Evolutionary conservation across 2,888 invertebrate species (phyloP), one percentile per base, ranked within the genome.

Genomic region (Clistopyga incitator): DNA sequence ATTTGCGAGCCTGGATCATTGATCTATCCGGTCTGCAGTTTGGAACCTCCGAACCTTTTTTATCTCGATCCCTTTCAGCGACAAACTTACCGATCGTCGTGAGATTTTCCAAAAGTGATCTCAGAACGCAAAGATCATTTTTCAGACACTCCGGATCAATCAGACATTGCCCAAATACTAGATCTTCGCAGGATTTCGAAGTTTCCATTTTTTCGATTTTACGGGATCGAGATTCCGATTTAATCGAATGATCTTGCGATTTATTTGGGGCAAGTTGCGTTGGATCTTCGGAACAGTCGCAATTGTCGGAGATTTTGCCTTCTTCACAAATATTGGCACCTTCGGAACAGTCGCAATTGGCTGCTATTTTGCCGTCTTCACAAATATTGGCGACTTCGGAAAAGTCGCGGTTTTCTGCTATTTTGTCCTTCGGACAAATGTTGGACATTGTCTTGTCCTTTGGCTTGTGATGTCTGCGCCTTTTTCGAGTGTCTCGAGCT

Each of bases 1-100:
- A 38, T n/a, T 34, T 38, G 18, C 8, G 61, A 61, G 1, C 18
- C 18, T 18, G 18, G 64, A 64, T 64, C 64, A 64, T 64, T n/a
- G 64, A n/a, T 38, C 6, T 11, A 38, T 20, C 20, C 42, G n/a
- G 6, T 6, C 3, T 61, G 8, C 18, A 61, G 34, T 18, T 61
- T n/a, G 34, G 6, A 29, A 59, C 13, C n/a, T 34, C n/a, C n/a
- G 8, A 8, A 61, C 38, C 61, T 4, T 34, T 34, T 1, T 8
- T n/a, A n/a, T 59, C 4, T 29, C 29, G 29, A 59, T n/a, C 13
- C 15, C 13, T 0, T n/a, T 29, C 59, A 13, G 15, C 15, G n/a
- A 25, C 25, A 6, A 29, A 59, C 29, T 59, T 25, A 25, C n/a
- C 18, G 8, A 61, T 61, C 0, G 61, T 34, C 0, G 61, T 61